Evolutionary conservation across 2,113 vertebrate species (phyloP).

Genomic region (Rousettus leschenaultii): DNA sequence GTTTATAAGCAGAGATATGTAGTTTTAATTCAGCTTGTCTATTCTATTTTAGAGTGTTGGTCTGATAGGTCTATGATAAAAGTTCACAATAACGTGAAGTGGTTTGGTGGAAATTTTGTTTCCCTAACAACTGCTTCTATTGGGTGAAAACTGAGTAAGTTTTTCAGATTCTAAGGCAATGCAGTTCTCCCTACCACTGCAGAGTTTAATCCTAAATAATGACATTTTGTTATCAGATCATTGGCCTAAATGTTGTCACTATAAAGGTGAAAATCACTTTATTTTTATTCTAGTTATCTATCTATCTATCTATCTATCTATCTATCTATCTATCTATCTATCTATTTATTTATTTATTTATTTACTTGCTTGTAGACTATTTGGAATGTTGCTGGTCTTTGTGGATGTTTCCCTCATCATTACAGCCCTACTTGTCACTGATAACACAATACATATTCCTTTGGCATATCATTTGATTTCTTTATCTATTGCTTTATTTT

Average conservation of each 20-base stretch:
- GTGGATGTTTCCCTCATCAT: slow-evolving; percentile 89
- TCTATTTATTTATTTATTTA: neutral
- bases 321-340: neutral
- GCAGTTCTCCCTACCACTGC: neutral
- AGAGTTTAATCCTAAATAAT: neutral
- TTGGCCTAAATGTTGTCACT: neutral
- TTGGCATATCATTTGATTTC: slow-evolving; percentile 82
- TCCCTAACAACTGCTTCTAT: neutral
- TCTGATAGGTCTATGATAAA: neutral
- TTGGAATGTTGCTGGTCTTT: slow-evolving; percentile 91
- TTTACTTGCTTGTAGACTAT: slow-evolving; percentile 81
- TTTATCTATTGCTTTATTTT: slow-evolving; percentile 92
- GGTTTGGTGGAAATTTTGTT: neutral
- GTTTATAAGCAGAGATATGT: neutral
- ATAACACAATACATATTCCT: slow-evolving; percentile 59
- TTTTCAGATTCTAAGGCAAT: neutral
- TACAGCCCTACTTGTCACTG: slow-evolving; percentile 80
- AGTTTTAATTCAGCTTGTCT: neutral
- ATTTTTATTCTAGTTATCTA: neutral
- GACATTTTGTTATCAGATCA: neutral
- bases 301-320: too few relatives aligned
- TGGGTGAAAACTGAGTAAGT: neutral
- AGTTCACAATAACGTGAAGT: neutral
- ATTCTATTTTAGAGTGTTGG: neutral
- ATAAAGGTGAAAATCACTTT: neutral